Conservation (phyloP, 2,888 invertebrate genomes). For the Agonum fuliginosum region DNA sequence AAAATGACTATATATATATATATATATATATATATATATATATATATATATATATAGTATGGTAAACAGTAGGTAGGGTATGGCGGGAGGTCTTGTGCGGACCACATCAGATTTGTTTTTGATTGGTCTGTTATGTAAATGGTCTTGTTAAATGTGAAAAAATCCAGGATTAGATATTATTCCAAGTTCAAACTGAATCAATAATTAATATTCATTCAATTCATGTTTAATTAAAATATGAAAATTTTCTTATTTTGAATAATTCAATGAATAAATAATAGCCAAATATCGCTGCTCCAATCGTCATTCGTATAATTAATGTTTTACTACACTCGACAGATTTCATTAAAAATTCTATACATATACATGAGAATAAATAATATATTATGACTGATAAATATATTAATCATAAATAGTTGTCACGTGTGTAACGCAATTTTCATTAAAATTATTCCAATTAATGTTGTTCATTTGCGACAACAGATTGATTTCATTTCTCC, state of each 20-base stretch:
- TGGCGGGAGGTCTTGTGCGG: no score
- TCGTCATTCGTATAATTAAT: conserved; percentile 29
- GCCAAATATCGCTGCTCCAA: conserved; percentile 10
- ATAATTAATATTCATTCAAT: conserved; percentile 12
- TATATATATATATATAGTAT: no score
- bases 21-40: no score
- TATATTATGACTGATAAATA: conserved; percentile 36
- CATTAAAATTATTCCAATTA: not conserved
- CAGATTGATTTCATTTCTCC: no score
- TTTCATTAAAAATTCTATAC: conserved; percentile 18
- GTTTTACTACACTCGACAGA: conserved; percentile 32
- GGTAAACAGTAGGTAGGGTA: no score
- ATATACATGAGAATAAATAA: conserved; percentile 20
- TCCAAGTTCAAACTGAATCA: not conserved
- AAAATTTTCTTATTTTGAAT: conserved; percentile 44
- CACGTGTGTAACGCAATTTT: conserved; percentile 4
- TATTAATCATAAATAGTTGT: conserved; percentile 30
- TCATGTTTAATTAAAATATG: conserved; percentile 44
- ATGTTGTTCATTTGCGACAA: not conserved
- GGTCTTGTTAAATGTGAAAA: no score
- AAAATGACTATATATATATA: no score
- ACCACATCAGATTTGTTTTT: no score
- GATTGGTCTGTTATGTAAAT: no score
- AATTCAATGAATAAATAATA: conserved; percentile 41
- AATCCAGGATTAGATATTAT: no score